These are phyloP conservation scores for Trilocha varians DNA, from an alignment of 2,888 invertebrate genomes.

Conservation along the genomic window DNA sequence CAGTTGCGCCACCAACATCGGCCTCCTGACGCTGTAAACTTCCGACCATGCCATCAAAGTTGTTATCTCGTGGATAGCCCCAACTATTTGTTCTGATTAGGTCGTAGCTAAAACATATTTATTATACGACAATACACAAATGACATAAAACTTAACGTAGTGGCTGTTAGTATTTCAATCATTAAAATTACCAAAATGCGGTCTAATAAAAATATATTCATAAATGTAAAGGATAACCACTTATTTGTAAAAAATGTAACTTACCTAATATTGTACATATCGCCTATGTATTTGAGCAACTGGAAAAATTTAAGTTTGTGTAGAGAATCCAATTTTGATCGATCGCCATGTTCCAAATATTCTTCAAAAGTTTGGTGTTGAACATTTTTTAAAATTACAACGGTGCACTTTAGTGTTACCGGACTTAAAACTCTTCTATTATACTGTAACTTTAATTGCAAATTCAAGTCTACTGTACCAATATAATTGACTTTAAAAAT, in stretches of 20 bases:
- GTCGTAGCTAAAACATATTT: slow-evolving; percentile 45
- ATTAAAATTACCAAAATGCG: background rate
- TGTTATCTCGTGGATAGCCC: slow-evolving; percentile 76
- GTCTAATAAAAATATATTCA: background rate
- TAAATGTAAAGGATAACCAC: background rate
- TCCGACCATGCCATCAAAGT: slow-evolving; percentile 78
- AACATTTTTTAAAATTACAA: slow-evolving; percentile 49
- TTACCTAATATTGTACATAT: slow-evolving; percentile 80
- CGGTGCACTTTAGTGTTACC: slow-evolving; percentile 65
- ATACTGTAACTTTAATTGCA: slow-evolving; percentile 41
- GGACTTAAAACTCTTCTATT: slow-evolving; percentile 69
- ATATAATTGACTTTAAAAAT: slow-evolving; percentile 52
- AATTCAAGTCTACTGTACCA: slow-evolving; percentile 55
- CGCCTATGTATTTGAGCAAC: slow-evolving; percentile 68
- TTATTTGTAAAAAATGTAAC: slow-evolving; percentile 17
- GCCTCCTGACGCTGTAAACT: slow-evolving; percentile 68
- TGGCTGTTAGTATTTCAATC: background rate
- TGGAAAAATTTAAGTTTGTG: slow-evolving; percentile 76
- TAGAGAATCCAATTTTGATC: slow-evolving; percentile 74
- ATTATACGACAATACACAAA: no score
- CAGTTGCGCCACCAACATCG: slow-evolving; percentile 79
- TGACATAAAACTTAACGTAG: no score
- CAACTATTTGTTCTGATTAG: slow-evolving; percentile 70
- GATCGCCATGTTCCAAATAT: slow-evolving; percentile 57
- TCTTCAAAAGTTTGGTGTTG: slow-evolving; percentile 55